These are phyloP conservation scores for Trematomus loennbergii DNA, from an alignment of 2,113 vertebrate species.

Conservation along the genomic window DNA sequence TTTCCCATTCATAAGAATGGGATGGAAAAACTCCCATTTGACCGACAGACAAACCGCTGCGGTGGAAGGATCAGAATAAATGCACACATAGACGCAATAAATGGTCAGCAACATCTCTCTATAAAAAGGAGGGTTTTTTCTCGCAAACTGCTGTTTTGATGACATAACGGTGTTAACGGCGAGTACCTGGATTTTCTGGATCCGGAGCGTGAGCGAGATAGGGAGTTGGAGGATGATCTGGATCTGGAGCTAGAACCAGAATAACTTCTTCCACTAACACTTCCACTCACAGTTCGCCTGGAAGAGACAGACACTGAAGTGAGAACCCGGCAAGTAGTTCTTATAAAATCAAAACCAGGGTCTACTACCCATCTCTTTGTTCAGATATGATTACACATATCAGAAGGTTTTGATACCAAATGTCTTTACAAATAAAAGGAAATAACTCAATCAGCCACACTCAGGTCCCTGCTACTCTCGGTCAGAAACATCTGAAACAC, in stretches of 20 bases:
- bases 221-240: conserved; percentile 87
- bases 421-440: too few relatives aligned
- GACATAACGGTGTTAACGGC: not conserved
- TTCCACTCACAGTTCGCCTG: conserved; percentile 92
- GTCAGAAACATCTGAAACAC: too few relatives aligned
- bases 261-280: conserved; percentile 93
- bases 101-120: not conserved
- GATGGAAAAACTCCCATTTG: too few relatives aligned
- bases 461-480: too few relatives aligned
- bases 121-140: not conserved
- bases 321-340: not conserved
- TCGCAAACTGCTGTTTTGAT: not conserved
- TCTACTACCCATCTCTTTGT: not conserved
- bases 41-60: too few relatives aligned
- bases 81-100: not conserved
- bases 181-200: conserved; percentile 90
- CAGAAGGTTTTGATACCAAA: not conserved
- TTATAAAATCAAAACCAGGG: not conserved
- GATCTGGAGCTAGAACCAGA: conserved; percentile 94
- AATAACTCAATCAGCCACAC: too few relatives aligned
- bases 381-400: not conserved
- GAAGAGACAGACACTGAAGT: conserved; percentile 38
- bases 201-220: conserved; percentile 86
- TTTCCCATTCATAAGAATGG: too few relatives aligned
- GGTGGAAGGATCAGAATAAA: not conserved